A percentile compares a stretch with the other conserved stretches of the same genome.
Evolutionary conservation across 2,797 vertebrate species (phyloP).

Genomic region (Hypotaenidia okinawae): DNA sequence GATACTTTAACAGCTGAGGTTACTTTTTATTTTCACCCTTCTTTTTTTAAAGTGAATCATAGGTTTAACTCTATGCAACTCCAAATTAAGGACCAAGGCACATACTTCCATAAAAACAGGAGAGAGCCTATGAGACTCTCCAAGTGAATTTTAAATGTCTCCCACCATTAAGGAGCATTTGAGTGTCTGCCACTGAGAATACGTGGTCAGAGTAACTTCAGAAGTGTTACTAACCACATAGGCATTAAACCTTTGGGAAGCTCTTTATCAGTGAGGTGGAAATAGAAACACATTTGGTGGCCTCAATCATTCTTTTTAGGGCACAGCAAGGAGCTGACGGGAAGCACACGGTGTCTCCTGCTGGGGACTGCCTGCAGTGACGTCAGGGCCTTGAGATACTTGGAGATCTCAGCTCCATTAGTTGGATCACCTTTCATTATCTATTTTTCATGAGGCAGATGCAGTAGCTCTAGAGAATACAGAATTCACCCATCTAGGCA

Average conservation of each 20-base stretch:
- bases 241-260: slow-evolving; percentile 68
- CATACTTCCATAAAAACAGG: neutral
- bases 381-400: slow-evolving; percentile 44
- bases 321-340: slow-evolving; percentile 43
- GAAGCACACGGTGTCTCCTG: slow-evolving; percentile 55
- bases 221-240: slow-evolving; percentile 68
- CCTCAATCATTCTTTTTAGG: slow-evolving; percentile 73
- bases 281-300: slow-evolving; percentile 78
- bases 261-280: slow-evolving; percentile 65
- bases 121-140: neutral
- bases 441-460: slow-evolving; percentile 37
- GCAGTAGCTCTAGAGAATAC: slow-evolving; percentile 13
- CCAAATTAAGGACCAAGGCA: neutral
- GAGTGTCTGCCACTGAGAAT: slow-evolving; percentile 29
- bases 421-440: slow-evolving; percentile 63
- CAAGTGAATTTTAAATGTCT: slow-evolving; percentile 26
- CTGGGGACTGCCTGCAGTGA: slow-evolving; percentile 45
- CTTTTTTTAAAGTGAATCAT: neutral
- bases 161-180: slow-evolving; percentile 19
- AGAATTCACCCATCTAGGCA: neutral
- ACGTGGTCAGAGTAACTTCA: slow-evolving; percentile 59
- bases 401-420: slow-evolving; percentile 28
- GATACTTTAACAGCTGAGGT: neutral
- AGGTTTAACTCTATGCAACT: neutral
- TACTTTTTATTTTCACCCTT: neutral